phyloP scores from a whole-genome alignment of 1,140 invertebrate species.

The Drosophila leontia region DNA sequence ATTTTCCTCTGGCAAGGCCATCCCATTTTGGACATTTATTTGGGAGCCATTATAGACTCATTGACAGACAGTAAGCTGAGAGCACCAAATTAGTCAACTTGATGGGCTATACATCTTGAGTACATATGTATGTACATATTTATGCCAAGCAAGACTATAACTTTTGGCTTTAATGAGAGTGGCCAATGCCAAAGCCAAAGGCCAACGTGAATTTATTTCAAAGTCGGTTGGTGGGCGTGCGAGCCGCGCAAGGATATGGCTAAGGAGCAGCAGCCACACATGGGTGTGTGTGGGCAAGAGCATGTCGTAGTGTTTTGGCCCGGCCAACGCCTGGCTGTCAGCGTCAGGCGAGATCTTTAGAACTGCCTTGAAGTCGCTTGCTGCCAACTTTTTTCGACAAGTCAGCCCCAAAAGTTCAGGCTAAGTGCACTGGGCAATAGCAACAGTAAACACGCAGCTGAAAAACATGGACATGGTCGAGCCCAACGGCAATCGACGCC shows the following conservation, averaged over 20 bases:
- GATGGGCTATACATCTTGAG: conserved; percentile 38
- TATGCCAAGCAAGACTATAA: conserved; percentile 58
- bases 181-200: conserved; percentile 70
- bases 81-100: conserved; percentile 52
- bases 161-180: conserved; percentile 65
- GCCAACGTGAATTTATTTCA: conserved; percentile 73
- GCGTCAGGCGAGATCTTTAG: conserved; percentile 53
- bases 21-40: conserved; percentile 17
- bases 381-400: conserved; percentile 69
- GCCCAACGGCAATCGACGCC: conserved; percentile 35
- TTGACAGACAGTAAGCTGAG: conserved; percentile 54
- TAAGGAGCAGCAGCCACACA: conserved; percentile 11
- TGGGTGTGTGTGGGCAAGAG: conserved; percentile 25
- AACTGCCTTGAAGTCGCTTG: conserved; percentile 69
- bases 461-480: conserved; percentile 36
- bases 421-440: conserved; percentile 62
- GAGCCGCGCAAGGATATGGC: conserved; percentile 23
- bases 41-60: conserved; percentile 36
- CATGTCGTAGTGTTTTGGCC: conserved; percentile 43
- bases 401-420: conserved; percentile 57
- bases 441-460: conserved; percentile 43
- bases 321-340: conserved; percentile 62
- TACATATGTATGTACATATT: conserved; percentile 13
- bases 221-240: conserved; percentile 68
- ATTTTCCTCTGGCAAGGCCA: not conserved